Conservation (phyloP, 2,113 vertebrate species). For the Columba janthina region DNA sequence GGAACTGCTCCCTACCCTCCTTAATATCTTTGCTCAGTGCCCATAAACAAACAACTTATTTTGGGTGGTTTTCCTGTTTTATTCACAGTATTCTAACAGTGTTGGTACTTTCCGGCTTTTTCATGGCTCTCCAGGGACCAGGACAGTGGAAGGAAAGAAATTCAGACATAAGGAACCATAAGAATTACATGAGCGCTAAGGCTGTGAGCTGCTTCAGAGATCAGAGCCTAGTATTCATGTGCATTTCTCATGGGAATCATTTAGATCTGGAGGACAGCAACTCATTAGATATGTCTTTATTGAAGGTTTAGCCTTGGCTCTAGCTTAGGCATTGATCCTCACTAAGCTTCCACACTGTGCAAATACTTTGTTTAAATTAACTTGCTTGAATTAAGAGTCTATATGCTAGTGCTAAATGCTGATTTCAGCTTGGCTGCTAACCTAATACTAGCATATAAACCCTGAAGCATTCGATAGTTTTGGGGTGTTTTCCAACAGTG, state of each 20-base stretch:
- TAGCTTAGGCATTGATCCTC: background rate
- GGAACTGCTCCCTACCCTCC: background rate
- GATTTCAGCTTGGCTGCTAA: background rate
- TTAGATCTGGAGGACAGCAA: background rate
- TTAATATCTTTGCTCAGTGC: background rate
- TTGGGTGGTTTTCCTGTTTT: background rate
- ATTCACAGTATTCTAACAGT: background rate
- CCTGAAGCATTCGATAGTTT: background rate
- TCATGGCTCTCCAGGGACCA: background rate
- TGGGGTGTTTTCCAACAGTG: background rate
- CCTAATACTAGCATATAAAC: background rate
- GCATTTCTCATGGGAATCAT: background rate
- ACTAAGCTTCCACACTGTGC: background rate
- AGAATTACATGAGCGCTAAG: background rate
- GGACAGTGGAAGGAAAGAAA: background rate
- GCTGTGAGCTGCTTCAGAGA: background rate
- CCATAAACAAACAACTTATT: background rate
- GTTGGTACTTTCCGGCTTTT: background rate
- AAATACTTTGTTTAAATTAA: background rate
- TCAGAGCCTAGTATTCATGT: background rate
- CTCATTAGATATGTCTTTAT: background rate
- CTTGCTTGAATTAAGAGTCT: background rate
- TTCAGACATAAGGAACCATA: background rate
- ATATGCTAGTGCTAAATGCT: background rate
- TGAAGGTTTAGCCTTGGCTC: background rate